Percentiles rank a stretch among this genome's conserved stretches.
These are phyloP conservation scores for Agonopterix subpropinquella DNA, from an alignment of 2,888 invertebrate genomes.

Conservation along the genomic window DNA sequence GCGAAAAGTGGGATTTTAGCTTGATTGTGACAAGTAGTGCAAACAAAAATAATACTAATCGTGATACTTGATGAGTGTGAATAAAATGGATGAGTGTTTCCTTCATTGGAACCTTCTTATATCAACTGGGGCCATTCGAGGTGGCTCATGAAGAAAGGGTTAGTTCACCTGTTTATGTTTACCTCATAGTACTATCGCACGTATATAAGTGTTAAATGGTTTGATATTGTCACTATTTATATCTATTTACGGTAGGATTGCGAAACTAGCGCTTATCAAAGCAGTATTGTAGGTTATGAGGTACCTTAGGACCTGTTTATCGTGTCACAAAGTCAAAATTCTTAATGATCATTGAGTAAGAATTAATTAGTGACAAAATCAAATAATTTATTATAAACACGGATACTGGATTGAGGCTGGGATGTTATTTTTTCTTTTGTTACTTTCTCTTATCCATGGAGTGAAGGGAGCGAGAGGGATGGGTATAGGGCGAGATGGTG, in stretches of 20 bases:
- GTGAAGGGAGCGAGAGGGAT: constrained; percentile 68
- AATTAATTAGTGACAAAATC: constrained; percentile 12
- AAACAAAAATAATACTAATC: constrained; percentile 61
- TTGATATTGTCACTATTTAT: constrained; percentile 28
- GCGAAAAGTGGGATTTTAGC: constrained; percentile 73
- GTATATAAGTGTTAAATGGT: constrained; percentile 24
- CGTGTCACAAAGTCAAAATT: constrained; percentile 25
- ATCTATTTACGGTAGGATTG: constrained; percentile 30
- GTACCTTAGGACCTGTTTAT: constrained; percentile 37
- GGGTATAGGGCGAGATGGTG: constrained; percentile 22
- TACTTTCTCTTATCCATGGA: constrained; percentile 71
- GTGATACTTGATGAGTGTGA: constrained; percentile 64
- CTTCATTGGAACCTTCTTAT: constrained; percentile 61
- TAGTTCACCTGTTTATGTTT: constrained; percentile 70
- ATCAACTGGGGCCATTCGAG: constrained; percentile 65
- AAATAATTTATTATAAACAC: constrained; percentile 22
- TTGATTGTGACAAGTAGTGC: constrained; percentile 73
- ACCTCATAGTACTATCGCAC: constrained; percentile 28
- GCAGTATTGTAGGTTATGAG: constrained; percentile 47
- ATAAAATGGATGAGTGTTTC: constrained; percentile 72
- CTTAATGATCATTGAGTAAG: constrained; percentile 13
- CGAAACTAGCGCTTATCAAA: constrained; percentile 28
- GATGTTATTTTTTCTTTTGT: constrained; percentile 70
- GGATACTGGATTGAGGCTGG: constrained; percentile 48
- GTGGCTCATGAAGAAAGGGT: constrained; percentile 76